phyloP scores from a whole-genome alignment of 2,888 invertebrate genomes.

The Luffia ferchaultella region DNA sequence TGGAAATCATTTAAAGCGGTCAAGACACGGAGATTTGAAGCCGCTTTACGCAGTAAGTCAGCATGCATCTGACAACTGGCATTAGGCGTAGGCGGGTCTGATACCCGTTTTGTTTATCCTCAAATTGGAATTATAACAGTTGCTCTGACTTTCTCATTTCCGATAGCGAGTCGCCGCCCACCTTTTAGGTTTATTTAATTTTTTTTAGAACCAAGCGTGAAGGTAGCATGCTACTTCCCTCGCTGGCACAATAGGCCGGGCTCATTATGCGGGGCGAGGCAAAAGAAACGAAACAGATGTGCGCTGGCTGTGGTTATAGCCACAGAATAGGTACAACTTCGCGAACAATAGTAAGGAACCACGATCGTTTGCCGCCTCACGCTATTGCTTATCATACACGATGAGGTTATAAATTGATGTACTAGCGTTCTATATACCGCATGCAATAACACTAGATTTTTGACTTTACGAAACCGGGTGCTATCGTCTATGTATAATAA shows the following conservation, averaged over 20 bases:
- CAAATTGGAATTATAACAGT: slow-evolving; percentile 56
- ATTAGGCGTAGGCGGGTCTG: background rate
- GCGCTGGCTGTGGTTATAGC: no score
- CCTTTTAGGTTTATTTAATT: slow-evolving; percentile 44
- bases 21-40: background rate
- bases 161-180: slow-evolving; percentile 53
- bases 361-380: no score
- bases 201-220: slow-evolving; percentile 49
- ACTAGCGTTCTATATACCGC: no score
- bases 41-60: background rate
- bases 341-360: no score
- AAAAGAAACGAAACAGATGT: slow-evolving; percentile 38
- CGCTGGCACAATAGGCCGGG: background rate
- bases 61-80: background rate
- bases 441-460: no score
- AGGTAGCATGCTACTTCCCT: background rate
- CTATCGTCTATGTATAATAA: no score
- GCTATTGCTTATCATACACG: no score
- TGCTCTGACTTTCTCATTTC: slow-evolving; percentile 57
- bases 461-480: no score
- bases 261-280: background rate
- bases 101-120: slow-evolving; percentile 15
- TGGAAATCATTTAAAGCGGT: background rate
- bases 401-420: no score
- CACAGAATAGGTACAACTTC: no score